A percentile compares a stretch with the other conserved stretches of the same genome.
Conservation (phyloP, 2,797 vertebrate species). For the Bryconaethiops microstoma region DNA sequence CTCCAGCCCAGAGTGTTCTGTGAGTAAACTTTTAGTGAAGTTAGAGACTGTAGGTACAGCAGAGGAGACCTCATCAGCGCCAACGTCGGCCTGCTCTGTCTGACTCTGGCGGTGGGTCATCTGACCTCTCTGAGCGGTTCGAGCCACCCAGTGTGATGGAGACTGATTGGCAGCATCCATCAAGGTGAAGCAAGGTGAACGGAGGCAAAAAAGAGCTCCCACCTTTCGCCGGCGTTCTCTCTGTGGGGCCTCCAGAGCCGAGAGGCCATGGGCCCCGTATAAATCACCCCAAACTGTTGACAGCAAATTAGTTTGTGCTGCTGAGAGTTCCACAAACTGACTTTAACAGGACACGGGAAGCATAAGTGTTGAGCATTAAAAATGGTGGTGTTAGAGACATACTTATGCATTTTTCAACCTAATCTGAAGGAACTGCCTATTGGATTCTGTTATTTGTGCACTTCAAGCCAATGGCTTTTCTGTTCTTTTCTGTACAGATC, state of each 20-base stretch:
- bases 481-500: background rate
- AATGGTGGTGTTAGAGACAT: background rate
- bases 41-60: conserved; percentile 33
- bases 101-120: conserved; percentile 55
- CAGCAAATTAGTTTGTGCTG: conserved; percentile 60
- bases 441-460: background rate
- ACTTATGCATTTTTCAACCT: background rate
- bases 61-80: conserved; percentile 37
- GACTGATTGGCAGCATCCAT: conserved; percentile 65
- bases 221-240: conserved; percentile 72
- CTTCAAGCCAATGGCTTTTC: background rate
- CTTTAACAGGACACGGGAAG: conserved; percentile 42
- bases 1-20: conserved; percentile 21
- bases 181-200: conserved; percentile 82
- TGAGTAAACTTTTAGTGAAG: conserved; percentile 46
- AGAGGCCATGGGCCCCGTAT: conserved; percentile 77
- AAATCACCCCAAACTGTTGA: conserved; percentile 70
- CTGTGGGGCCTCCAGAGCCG: conserved; percentile 69
- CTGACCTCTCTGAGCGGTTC: conserved; percentile 57
- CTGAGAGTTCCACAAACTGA: conserved; percentile 45
- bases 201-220: conserved; percentile 68
- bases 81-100: conserved; percentile 45
- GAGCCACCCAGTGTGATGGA: conserved; percentile 61
- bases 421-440: background rate
- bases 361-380: conserved; percentile 20